Percentiles rank a stretch among this genome's conserved stretches.
phyloP scores from a whole-genome alignment of 2,113 vertebrate species.

The Gnathonemus longibarbis region DNA sequence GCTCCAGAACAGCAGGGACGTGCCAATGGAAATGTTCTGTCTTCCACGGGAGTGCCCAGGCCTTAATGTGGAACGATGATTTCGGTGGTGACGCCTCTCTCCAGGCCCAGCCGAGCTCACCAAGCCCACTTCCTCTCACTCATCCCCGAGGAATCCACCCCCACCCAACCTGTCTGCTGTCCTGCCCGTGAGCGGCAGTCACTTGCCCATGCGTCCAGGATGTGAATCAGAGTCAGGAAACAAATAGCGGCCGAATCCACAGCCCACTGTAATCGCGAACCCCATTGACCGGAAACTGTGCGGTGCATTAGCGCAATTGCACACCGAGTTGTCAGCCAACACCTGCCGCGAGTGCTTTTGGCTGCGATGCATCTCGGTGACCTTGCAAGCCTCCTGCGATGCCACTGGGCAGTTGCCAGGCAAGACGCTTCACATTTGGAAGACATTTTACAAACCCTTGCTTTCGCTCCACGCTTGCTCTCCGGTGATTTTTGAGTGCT shows the following conservation, averaged over 20 bases:
- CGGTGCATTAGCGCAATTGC: conserved; percentile 43
- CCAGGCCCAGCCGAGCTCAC: not conserved
- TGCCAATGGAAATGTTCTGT: not conserved
- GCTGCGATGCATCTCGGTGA: not conserved
- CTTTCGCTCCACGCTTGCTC: not conserved
- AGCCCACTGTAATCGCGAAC: conserved; percentile 35
- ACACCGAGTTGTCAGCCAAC: not conserved
- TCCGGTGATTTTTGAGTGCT: not conserved
- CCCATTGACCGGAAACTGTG: conserved; percentile 41
- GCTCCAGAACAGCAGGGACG: not conserved
- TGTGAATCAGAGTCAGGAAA: conserved; percentile 39
- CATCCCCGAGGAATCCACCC: not conserved
- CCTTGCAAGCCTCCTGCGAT: not conserved
- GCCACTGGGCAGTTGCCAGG: not conserved
- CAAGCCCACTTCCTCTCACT: conserved; percentile 3
- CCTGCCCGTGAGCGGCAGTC: not conserved
- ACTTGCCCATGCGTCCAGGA: conserved; percentile 14
- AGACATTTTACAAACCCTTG: not conserved
- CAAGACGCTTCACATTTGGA: not conserved
- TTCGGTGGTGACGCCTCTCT: not conserved
- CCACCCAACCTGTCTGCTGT: not conserved
- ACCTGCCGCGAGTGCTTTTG: not conserved
- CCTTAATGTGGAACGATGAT: not conserved
- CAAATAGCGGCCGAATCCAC: conserved; percentile 28
- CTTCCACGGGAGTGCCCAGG: not conserved